Percentiles rank a stretch among this genome's conserved stretches.
phyloP scores from a whole-genome alignment of 2,113 vertebrate species.

The Castor canadensis region DNA sequence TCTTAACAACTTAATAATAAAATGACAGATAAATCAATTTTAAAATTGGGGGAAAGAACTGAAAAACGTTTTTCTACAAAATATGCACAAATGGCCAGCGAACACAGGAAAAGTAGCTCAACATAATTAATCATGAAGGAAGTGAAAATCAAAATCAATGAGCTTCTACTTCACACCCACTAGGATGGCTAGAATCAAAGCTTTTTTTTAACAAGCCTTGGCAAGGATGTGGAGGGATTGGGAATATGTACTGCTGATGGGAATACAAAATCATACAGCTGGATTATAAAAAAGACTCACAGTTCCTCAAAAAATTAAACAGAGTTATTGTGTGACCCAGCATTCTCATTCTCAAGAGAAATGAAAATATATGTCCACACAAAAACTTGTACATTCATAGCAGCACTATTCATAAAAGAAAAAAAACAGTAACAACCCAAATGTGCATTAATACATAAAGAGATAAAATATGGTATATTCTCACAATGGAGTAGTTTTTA shows the following conservation, averaged over 20 bases:
- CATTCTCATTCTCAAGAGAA: neutral
- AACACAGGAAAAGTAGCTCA: neutral
- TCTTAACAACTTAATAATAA: neutral
- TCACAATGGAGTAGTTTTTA: neutral
- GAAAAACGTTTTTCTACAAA: neutral
- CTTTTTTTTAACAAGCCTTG: neutral
- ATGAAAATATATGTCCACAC: neutral
- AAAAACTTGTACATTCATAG: neutral
- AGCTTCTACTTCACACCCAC: neutral
- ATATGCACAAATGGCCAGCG: neutral
- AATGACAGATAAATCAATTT: neutral
- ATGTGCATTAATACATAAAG: neutral
- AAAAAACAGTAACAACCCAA: neutral
- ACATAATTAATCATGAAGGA: neutral
- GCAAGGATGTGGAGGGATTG: neutral
- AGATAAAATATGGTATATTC: neutral
- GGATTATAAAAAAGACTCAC: neutral
- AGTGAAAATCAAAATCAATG: constrained; percentile 13
- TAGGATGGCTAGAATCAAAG: neutral
- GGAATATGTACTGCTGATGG: neutral
- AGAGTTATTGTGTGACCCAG: neutral
- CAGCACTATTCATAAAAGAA: neutral
- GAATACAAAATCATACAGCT: neutral
- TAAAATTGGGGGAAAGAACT: neutral
- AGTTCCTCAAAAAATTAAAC: constrained; percentile 25